Conservation (phyloP, 2,797 vertebrate genomes). For the Pantherophis vulpinus region DNA sequence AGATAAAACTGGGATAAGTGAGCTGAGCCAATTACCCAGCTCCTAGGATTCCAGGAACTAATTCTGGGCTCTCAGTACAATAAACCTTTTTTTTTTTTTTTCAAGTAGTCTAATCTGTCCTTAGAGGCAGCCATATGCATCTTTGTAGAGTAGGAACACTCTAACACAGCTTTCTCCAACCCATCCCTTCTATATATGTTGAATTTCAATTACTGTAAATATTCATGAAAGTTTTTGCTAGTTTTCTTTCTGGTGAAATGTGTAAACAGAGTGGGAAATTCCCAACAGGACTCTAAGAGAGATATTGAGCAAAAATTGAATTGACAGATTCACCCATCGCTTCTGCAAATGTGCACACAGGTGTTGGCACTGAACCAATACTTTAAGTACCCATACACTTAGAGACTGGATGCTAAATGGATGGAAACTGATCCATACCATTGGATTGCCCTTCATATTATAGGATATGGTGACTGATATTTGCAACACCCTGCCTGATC, state of each 20-base stretch:
- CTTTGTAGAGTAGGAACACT: neutral
- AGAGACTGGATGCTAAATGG: neutral
- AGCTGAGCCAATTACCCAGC: neutral
- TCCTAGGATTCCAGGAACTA: neutral
- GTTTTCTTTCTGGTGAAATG: neutral
- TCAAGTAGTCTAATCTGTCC: neutral
- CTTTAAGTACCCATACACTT: neutral
- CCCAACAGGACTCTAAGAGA: neutral
- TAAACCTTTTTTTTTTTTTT: neutral
- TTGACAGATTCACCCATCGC: neutral
- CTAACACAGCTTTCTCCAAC: neutral
- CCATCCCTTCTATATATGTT: neutral
- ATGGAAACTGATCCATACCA: neutral
- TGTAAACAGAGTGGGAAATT: neutral
- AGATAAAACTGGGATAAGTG: slow-evolving; percentile 8
- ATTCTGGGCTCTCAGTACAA: neutral
- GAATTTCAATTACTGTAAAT: neutral
- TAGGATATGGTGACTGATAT: neutral
- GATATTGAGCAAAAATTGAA: neutral
- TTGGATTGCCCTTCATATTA: neutral
- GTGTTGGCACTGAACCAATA: neutral
- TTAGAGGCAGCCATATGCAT: neutral
- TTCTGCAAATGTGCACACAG: neutral
- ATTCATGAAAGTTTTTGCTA: neutral
- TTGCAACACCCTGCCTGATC: neutral